phyloP scores from a whole-genome alignment of 2,797 vertebrate species.

The Schizothorax lantsangensis region DNA sequence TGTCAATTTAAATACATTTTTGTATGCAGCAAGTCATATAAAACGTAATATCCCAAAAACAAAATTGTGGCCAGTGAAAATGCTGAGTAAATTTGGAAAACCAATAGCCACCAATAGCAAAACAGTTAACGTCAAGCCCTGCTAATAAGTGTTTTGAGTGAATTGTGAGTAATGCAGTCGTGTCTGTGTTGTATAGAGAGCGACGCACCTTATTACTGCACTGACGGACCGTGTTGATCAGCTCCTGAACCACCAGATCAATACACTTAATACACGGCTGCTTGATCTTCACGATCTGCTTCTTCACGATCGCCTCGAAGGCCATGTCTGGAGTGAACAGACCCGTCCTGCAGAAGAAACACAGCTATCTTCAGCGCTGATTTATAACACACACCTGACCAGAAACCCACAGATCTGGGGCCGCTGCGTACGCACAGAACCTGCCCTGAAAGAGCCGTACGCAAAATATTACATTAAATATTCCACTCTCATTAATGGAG shows the following conservation, averaged over 20 bases:
- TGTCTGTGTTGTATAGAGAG: neutral
- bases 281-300: conserved; percentile 94
- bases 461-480: too few relatives aligned
- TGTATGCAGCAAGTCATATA: too few relatives aligned
- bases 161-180: neutral
- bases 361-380: neutral
- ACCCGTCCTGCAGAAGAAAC: conserved; percentile 74
- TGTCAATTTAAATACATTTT: too few relatives aligned
- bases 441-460: too few relatives aligned
- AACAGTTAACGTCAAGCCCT: too few relatives aligned
- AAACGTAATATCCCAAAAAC: too few relatives aligned
- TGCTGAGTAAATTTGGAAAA: too few relatives aligned
- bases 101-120: too few relatives aligned
- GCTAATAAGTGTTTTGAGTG: too few relatives aligned
- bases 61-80: too few relatives aligned
- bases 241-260: conserved; percentile 95
- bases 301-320: conserved; percentile 97
- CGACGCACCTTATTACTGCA: conserved; percentile 86
- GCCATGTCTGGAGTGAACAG: conserved; percentile 98
- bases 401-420: neutral
- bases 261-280: conserved; percentile 94
- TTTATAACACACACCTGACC: neutral
- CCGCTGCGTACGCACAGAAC: too few relatives aligned
- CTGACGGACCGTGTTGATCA: conserved; percentile 95
- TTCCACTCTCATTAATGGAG: too few relatives aligned